Percentiles rank a stretch among this genome's conserved stretches.
These are phyloP conservation scores for Zygaena filipendulae DNA, from an alignment of 2,888 invertebrate species.

Conservation along the genomic window DNA sequence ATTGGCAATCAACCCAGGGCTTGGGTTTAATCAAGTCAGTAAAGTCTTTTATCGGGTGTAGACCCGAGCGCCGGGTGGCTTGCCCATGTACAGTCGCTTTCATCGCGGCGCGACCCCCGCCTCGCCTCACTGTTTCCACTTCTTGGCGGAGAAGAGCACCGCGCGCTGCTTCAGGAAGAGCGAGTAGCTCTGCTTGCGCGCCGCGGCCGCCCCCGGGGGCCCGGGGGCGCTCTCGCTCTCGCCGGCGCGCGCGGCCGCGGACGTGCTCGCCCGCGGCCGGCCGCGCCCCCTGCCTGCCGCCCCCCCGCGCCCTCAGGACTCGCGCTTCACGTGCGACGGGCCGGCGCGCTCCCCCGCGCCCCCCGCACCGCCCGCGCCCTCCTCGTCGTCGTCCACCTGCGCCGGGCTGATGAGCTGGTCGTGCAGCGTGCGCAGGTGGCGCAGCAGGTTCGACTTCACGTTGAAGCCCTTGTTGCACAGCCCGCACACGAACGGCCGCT, in stretches of 20 bases:
- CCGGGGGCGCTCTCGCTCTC: constrained; percentile 4
- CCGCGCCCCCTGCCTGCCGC: constrained; percentile 49
- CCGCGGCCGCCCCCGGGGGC: constrained; percentile 17
- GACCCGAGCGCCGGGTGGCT: too few species aligned
- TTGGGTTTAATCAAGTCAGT: too few species aligned
- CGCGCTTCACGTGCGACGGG: constrained; percentile 35
- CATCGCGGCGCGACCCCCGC: too few species aligned
- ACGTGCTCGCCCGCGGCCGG: constrained; percentile 16
- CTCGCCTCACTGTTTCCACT: constrained; percentile 64
- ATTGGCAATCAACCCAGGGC: too few species aligned
- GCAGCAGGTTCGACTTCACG: constrained; percentile 79
- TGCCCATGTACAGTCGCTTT: too few species aligned
- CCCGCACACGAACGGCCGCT: constrained; percentile 79
- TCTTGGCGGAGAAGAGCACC: constrained; percentile 63
- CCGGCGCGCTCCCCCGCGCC: constrained; percentile 26
- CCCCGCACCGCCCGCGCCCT: too few species aligned
- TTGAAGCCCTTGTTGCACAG: constrained; percentile 82
- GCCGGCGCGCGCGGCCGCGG: constrained; percentile 12
- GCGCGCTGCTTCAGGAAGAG: constrained; percentile 61
- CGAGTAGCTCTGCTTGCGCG: constrained; percentile 60
- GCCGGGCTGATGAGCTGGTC: constrained; percentile 68
- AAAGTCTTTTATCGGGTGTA: too few species aligned
- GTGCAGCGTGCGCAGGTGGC: constrained; percentile 80
- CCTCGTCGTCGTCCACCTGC: constrained; percentile 29
- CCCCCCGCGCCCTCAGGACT: constrained; percentile 60